A percentile compares a stretch with the other conserved stretches of the same genome.
Conservation (phyloP, 2,113 vertebrate species). For the Etheostoma spectabile region DNA sequence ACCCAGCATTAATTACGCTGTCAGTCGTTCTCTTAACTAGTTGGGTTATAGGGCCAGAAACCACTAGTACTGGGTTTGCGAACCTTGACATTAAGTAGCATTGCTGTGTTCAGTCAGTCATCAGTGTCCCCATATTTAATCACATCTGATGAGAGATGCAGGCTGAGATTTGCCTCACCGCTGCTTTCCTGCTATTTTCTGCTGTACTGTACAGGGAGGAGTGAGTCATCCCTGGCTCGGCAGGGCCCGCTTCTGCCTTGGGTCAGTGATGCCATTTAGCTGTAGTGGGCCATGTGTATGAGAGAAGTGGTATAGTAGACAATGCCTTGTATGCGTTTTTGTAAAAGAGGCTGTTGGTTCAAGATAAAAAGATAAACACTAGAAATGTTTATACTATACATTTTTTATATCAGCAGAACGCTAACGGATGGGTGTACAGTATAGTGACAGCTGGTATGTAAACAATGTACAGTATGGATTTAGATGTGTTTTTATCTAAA, state of each 20-base stretch:
- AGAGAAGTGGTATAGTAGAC: slow-evolving; percentile 16
- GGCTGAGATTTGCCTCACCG: slow-evolving; percentile 26
- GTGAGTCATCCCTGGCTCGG: slow-evolving; percentile 69
- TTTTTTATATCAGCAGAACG: background rate
- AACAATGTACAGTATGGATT: background rate
- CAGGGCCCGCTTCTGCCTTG: slow-evolving; percentile 44
- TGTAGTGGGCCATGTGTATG: slow-evolving; percentile 20
- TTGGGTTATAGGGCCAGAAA: slow-evolving; percentile 1
- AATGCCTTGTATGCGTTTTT: slow-evolving; percentile 11
- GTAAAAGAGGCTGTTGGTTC: background rate
- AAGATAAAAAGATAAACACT: background rate
- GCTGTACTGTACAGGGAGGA: slow-evolving; percentile 29
- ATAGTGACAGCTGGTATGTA: background rate
- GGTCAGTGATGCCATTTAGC: slow-evolving; percentile 67
- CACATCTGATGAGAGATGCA: slow-evolving; percentile 49
- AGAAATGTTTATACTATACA: background rate
- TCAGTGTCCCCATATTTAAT: slow-evolving; percentile 48
- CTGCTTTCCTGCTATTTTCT: slow-evolving; percentile 56
- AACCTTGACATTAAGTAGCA: slow-evolving; percentile 34
- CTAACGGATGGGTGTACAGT: background rate
- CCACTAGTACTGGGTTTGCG: background rate
- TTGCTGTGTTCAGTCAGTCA: slow-evolving; percentile 39
- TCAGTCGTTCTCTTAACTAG: slow-evolving; percentile 6
- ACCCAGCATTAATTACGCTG: background rate
- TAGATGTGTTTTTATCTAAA: background rate